phyloP scores from a whole-genome alignment of 2,797 vertebrate genomes.

The Melanotaenia trifasciata region DNA sequence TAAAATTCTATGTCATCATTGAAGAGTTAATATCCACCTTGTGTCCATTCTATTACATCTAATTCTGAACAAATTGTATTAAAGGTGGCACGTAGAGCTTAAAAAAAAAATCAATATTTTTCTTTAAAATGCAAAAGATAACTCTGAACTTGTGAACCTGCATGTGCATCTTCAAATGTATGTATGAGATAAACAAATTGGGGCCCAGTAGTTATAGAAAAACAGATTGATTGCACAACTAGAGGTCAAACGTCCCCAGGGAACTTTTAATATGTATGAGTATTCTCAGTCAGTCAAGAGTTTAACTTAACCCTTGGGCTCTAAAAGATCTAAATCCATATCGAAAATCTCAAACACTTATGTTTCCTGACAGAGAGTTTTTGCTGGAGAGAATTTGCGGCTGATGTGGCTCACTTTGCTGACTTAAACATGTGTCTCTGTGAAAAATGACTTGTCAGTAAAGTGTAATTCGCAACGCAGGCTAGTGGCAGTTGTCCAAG shows the following conservation, averaged over 20 bases:
- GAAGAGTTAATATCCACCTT: not conserved
- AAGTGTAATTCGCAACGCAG: slow-evolving; percentile 52
- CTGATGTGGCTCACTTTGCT: slow-evolving; percentile 44
- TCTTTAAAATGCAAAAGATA: not conserved
- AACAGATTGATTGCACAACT: not conserved
- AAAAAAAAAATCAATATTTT: no score
- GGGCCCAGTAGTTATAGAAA: not conserved
- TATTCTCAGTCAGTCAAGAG: not conserved
- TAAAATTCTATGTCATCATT: not conserved
- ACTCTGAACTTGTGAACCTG: not conserved
- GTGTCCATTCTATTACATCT: not conserved
- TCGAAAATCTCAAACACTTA: slow-evolving; percentile 22
- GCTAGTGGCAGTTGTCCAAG: slow-evolving; percentile 56
- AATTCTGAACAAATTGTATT: not conserved
- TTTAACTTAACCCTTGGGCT: slow-evolving; percentile 15
- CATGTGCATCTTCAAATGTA: slow-evolving; percentile 1
- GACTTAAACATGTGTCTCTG: slow-evolving; percentile 40
- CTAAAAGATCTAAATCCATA: slow-evolving; percentile 17
- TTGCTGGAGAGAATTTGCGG: slow-evolving; percentile 19
- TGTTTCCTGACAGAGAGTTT: slow-evolving; percentile 18
- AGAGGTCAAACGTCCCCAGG: slow-evolving; percentile 14
- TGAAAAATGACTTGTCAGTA: slow-evolving; percentile 57
- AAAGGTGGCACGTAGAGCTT: not conserved
- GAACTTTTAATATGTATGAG: not conserved
- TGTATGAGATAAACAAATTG: slow-evolving; percentile 18